phyloP scores from a whole-genome alignment of 2,888 invertebrate species.

The Buathra laborator region DNA sequence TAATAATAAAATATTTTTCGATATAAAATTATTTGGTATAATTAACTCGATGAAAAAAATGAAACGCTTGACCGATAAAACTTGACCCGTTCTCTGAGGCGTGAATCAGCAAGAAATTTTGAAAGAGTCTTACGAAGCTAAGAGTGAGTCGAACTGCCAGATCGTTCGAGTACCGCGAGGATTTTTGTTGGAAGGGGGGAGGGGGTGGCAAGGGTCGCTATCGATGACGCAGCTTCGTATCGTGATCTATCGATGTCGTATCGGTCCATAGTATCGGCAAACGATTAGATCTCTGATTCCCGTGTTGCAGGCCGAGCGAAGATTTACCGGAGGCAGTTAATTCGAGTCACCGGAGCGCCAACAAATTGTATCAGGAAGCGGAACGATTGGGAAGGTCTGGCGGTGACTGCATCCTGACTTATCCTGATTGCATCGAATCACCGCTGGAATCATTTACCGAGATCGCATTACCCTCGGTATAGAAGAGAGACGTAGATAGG shows the following conservation, averaged over 20 bases:
- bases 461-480: slow-evolving; percentile 76
- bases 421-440: slow-evolving; percentile 81
- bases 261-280: slow-evolving; percentile 57
- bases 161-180: background rate
- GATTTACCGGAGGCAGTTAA: slow-evolving; percentile 77
- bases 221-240: slow-evolving; percentile 6
- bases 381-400: slow-evolving; percentile 82
- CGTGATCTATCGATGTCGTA: slow-evolving; percentile 49
- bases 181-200: background rate
- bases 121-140: no score
- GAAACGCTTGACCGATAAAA: no score
- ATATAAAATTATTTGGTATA: no score
- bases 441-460: slow-evolving; percentile 82
- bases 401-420: slow-evolving; percentile 80
- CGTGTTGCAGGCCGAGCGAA: slow-evolving; percentile 80
- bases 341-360: slow-evolving; percentile 77
- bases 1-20: no score
- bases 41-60: no score
- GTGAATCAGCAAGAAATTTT: no score
- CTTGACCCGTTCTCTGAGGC: no score
- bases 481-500: slow-evolving; percentile 18
- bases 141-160: background rate
- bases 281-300: slow-evolving; percentile 64
- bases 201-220: background rate
- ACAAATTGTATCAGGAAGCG: slow-evolving; percentile 82